Conservation (phyloP, 2,113 vertebrate species). For the Henicopernis longicauda region DNA sequence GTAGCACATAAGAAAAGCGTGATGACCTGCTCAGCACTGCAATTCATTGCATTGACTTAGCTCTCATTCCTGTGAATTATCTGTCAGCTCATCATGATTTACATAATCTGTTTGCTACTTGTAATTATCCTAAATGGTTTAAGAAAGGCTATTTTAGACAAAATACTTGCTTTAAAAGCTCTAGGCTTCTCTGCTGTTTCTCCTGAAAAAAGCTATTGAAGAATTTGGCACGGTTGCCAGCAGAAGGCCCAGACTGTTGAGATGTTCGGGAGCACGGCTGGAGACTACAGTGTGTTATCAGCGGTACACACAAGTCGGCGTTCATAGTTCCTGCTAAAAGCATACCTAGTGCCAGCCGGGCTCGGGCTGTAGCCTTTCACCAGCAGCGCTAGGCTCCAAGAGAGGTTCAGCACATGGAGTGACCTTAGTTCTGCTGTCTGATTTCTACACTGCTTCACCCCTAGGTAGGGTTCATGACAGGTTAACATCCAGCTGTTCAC, state of each 20-base stretch:
- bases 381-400: not conserved
- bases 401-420: accelerated
- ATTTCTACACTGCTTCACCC: not conserved
- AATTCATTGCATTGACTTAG: not conserved
- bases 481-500: not conserved
- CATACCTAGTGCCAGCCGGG: not conserved
- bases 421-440: not conserved
- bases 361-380: not conserved
- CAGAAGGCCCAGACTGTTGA: not conserved
- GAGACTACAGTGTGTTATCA: not conserved
- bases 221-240: not conserved
- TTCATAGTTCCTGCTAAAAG: not conserved
- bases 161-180: not conserved
- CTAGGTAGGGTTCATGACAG: accelerated
- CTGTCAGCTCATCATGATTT: not conserved
- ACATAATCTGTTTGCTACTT: not conserved
- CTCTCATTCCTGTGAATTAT: not conserved
- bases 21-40: not conserved
- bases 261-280: not conserved
- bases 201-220: not conserved
- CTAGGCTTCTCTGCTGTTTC: not conserved
- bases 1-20: not conserved
- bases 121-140: not conserved
- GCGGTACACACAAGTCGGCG: not conserved
- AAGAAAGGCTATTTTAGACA: not conserved